Evolutionary conservation across 1,140 invertebrate species (phyloP).

Genomic region (Protaetia brevitarsis): DNA sequence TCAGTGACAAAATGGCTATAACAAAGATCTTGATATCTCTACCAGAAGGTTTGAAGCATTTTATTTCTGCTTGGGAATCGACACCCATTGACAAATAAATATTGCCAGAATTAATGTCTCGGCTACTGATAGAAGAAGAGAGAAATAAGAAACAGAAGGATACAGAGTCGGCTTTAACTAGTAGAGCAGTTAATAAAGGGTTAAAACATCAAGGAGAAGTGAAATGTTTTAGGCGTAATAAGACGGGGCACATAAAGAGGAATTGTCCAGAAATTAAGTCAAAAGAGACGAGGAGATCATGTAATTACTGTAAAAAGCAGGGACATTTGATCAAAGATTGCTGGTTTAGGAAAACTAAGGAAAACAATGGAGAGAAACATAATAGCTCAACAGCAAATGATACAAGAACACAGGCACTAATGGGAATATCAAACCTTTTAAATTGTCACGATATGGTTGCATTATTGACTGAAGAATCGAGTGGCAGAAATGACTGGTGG

Average conservation of each 20-base stretch:
- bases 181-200: background rate
- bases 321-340: too few species aligned
- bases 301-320: too few species aligned
- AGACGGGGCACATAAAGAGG: background rate
- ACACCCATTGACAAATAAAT: background rate
- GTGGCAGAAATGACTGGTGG: too few species aligned
- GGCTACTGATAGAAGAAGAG: background rate
- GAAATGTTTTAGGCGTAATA: background rate
- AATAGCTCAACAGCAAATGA: background rate
- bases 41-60: background rate
- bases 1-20: constrained; percentile 5
- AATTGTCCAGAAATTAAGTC: background rate
- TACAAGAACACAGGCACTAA: background rate
- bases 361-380: background rate
- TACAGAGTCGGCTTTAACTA: background rate
- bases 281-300: background rate
- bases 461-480: too few species aligned
- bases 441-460: too few species aligned
- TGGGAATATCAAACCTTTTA: too few species aligned
- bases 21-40: background rate
- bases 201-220: background rate
- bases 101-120: background rate
- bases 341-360: too few species aligned
- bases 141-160: constrained; percentile 9
- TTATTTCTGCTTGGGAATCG: too few species aligned